phyloP scores from a whole-genome alignment of 2,888 invertebrate genomes.

The Unio pictorum region DNA sequence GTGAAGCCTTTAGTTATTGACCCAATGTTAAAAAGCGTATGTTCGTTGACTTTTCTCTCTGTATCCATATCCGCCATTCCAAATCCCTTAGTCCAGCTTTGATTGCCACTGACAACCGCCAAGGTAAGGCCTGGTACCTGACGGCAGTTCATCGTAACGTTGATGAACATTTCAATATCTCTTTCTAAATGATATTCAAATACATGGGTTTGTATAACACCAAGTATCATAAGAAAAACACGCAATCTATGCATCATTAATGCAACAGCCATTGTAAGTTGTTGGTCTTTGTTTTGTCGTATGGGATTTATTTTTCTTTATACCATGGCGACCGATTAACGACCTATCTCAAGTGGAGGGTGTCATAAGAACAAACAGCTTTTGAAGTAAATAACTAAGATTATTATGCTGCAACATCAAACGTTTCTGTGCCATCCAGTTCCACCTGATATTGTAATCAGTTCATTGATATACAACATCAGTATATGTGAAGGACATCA shows the following conservation, averaged over 20 bases:
- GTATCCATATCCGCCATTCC: conserved; percentile 14
- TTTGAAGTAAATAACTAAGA: no score
- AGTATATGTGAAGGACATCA: no score
- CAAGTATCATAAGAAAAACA: background rate
- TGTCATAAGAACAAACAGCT: no score
- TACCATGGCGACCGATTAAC: no score
- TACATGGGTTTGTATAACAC: background rate
- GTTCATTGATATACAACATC: no score
- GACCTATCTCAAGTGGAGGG: no score
- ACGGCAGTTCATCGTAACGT: conserved; percentile 20
- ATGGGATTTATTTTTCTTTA: no score
- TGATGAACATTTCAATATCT: conserved; percentile 7
- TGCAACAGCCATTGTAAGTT: no score
- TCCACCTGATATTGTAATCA: no score
- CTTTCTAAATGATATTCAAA: conserved; percentile 14
- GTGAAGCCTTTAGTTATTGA: conserved; percentile 25
- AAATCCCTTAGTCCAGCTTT: conserved; percentile 20
- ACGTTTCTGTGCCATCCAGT: no score
- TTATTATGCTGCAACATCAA: no score
- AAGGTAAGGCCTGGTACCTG: conserved; percentile 28
- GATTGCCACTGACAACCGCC: conserved; percentile 22
- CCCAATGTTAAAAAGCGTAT: conserved; percentile 22
- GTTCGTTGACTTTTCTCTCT: conserved; percentile 7
- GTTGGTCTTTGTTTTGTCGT: no score
- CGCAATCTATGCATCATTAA: background rate